phyloP scores from a whole-genome alignment of 2,113 vertebrate species.

The Cepphus grylle region DNA sequence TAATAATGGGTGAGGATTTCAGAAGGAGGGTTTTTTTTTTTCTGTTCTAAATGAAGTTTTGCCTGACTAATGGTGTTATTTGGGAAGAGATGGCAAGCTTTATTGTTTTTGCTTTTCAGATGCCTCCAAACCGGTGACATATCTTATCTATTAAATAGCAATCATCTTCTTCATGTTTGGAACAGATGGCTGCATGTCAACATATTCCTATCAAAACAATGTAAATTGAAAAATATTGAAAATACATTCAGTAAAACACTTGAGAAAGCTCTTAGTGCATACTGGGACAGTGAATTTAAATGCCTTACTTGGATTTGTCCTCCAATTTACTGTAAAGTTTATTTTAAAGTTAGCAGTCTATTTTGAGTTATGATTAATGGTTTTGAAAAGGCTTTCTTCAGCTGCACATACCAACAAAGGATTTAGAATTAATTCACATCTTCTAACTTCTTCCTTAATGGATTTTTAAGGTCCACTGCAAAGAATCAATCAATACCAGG shows the following conservation, averaged over 20 bases:
- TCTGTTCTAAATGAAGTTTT: neutral
- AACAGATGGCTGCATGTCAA: slow-evolving; percentile 12
- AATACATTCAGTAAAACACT: neutral
- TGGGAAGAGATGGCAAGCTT: neutral
- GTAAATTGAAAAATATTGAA: neutral
- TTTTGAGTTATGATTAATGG: slow-evolving; percentile 67
- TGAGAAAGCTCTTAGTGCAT: neutral
- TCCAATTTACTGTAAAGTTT: slow-evolving; percentile 43
- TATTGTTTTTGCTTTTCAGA: neutral
- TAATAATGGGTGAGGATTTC: neutral
- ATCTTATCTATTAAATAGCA: neutral
- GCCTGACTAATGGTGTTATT: neutral
- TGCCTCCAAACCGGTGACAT: neutral
- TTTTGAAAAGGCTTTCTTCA: slow-evolving; percentile 44
- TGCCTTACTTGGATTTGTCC: neutral
- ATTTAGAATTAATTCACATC: slow-evolving; percentile 71
- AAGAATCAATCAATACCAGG: slow-evolving; percentile 63
- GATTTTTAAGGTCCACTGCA: slow-evolving; percentile 68
- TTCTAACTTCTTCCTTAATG: slow-evolving; percentile 60
- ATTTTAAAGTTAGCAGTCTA: slow-evolving; percentile 40
- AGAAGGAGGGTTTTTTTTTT: neutral
- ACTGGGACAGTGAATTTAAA: neutral
- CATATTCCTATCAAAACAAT: slow-evolving; percentile 31
- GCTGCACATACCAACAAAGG: slow-evolving; percentile 43
- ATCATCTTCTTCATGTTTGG: neutral